Base-by-base conservation (phyloP, 2,888 invertebrate species). In the Uropetala carovei region DNA sequence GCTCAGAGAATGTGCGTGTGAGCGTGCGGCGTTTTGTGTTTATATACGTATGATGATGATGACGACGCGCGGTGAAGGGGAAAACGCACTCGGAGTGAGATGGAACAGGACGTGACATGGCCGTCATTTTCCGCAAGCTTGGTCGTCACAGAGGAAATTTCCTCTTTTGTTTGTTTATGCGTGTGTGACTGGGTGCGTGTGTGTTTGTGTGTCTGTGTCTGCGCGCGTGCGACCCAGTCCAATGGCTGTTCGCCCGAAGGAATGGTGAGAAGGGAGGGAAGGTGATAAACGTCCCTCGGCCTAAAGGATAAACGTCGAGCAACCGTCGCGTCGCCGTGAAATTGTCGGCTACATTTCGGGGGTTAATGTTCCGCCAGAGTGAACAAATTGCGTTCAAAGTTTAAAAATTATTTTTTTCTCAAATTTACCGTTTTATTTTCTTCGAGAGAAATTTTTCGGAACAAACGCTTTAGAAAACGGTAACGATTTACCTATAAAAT, bases 91-190 rank as follows among this genome's bases (percentile, higher is more conserved):
- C 75, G 75, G 75, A 75, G 27, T 75, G 75, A 75, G 75, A 75
- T 75, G 75, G 22, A 75, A 75, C 75, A 75, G 75, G 27, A 75
- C 75, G 22, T 75, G 75, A 27, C 75, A 75, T 75, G 75, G 22
- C 27, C 75, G 75, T 75, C 75, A 75, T 22, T 75, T 75, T 75
- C 75, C 75, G 75, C 75, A 75, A 75, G 75, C 75, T 75, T 75
- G 75, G 27, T 14, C 27, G 5, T 3, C 43, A 43, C 43, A 43
- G 43, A 43, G 27, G 75, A 75, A 75, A 75, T 75, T 75, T 75
- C 75, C 22, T 75, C 75, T 75, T 75, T 75, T 75, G 75, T 75
- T 75, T 27, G 75, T 75, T 75, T 75, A 75, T 27, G 75, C 27
- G 14, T 27, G 22, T 22, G 75, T 75, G 22, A 27, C 22, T 75